Conservation (phyloP, 2,888 invertebrate genomes). For the Oegoconia quadripuncta region DNA sequence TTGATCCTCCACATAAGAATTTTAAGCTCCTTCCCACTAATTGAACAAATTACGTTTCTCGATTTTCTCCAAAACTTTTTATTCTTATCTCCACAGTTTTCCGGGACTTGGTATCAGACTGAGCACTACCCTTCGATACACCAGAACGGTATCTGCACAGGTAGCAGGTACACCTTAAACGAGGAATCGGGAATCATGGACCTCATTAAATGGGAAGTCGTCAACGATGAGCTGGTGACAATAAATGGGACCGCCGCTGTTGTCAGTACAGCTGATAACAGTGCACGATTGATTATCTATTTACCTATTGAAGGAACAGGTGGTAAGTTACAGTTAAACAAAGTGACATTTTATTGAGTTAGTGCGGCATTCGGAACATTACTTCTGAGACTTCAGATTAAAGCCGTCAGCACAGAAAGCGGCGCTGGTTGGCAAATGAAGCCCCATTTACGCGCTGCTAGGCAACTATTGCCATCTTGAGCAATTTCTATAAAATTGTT, state of each 20-base stretch:
- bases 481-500: too few relatives aligned
- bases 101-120: conserved; percentile 62
- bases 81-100: conserved; percentile 50
- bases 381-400: too few relatives aligned
- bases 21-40: too few relatives aligned
- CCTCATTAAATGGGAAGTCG: conserved; percentile 58
- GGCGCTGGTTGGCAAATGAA: too few relatives aligned
- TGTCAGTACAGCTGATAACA: conserved; percentile 33
- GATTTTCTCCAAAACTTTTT: too few relatives aligned
- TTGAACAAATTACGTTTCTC: too few relatives aligned
- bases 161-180: conserved; percentile 42
- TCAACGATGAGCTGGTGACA: conserved; percentile 38
- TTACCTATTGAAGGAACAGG: conserved; percentile 37
- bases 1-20: too few relatives aligned
- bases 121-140: conserved; percentile 46
- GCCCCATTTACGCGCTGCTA: too few relatives aligned
- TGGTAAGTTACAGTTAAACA: conserved; percentile 28
- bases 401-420: too few relatives aligned
- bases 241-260: conserved; percentile 44
- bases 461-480: too few relatives aligned
- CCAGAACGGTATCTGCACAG: conserved; percentile 45
- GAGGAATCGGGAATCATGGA: conserved; percentile 33
- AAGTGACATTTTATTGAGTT: too few relatives aligned
- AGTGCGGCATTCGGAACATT: neutral
- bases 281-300: conserved; percentile 43